phyloP scores from a whole-genome alignment of 2,797 vertebrate genomes.

The Myripristis murdjan region DNA sequence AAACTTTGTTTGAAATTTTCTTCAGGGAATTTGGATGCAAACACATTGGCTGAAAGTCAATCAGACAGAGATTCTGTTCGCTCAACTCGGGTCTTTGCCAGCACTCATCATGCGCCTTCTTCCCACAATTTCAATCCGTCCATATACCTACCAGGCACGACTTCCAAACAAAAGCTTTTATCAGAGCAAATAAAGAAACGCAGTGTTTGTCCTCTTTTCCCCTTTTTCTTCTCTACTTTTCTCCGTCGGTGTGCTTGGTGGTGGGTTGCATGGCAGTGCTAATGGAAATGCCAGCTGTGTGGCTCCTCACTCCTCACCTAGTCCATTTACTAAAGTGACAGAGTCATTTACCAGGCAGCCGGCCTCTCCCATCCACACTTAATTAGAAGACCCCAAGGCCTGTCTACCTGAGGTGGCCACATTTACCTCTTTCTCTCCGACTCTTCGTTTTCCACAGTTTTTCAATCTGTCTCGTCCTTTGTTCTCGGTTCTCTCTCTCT shows the following conservation, averaged over 20 bases:
- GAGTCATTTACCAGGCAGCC: slow-evolving; percentile 87
- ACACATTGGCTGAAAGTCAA: not conserved
- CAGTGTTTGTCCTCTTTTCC: slow-evolving; percentile 33
- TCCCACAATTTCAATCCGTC: not conserved
- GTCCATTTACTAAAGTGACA: slow-evolving; percentile 90
- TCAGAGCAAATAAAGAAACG: slow-evolving; percentile 52
- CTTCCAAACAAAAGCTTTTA: slow-evolving; percentile 24
- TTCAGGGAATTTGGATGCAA: slow-evolving; percentile 15
- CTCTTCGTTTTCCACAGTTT: slow-evolving; percentile 62
- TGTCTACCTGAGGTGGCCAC: slow-evolving; percentile 70
- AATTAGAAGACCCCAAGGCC: slow-evolving; percentile 87
- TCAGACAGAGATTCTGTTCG: slow-evolving; percentile 17
- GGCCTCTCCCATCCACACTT: slow-evolving; percentile 85
- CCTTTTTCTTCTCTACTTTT: slow-evolving; percentile 10
- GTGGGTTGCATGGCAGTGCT: slow-evolving; percentile 67
- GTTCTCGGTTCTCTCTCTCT: slow-evolving; percentile 55
- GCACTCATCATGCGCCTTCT: not conserved
- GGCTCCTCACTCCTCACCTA: slow-evolving; percentile 83
- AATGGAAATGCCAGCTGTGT: slow-evolving; percentile 83
- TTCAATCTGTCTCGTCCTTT: slow-evolving; percentile 54
- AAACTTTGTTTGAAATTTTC: not conserved
- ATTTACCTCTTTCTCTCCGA: slow-evolving; percentile 64
- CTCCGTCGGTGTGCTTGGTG: slow-evolving; percentile 49
- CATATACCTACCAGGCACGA: slow-evolving; percentile 11
- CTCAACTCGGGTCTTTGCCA: slow-evolving; percentile 2